Base-by-base conservation (phyloP, 2,888 invertebrate genomes). In the Drosophila buzzatii region DNA sequence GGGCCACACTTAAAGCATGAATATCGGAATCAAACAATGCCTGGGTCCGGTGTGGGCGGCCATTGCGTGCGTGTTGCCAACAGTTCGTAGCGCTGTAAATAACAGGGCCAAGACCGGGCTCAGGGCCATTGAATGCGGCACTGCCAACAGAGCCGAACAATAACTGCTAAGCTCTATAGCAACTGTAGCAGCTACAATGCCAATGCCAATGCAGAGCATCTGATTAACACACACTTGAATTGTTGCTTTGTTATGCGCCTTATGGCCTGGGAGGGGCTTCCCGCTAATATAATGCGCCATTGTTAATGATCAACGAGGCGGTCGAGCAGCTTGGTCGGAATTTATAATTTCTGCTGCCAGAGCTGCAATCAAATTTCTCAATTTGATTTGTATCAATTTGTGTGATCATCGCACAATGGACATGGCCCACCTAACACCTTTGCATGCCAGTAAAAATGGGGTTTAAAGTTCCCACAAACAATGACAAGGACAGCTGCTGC, bases 21-120 rank as follows among this genome's bases (percentile, higher is more conserved):
- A 77, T 90, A 85, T 88, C 85, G 79, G 67, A 79, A 73, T 63
- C 90, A 81, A 73, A 88, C 78, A 88, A 89, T 70, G 53, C 23
- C 1, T 8, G 67, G 62, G 59, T n/a, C 51, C 67, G 63, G 70
- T 63, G 66, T 70, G 71, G 74, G 64, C 59, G 68, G 56, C 66
- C 76, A 66, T 86, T 90, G 53, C 53, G 53, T 53, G 86, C 86
- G 86, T 90, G 89, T 70, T 76, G 72, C 60, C 68, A 73, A 71
- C 53, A 55, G 37, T n/a, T 37, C 16, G 66, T 75, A 77, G 64
- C 4, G 27, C 76, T 79, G 70, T 71, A 73, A 79, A 71, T 71
- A 82, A 69, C 67, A 33, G 20, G 20, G 33, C 33, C 14, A 18
- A 41, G 56, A 23, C 41, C 16, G 51, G 20, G 16, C 45, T 18